A percentile compares a stretch with the other conserved stretches of the same genome.
Evolutionary conservation across 2,113 vertebrate species (phyloP).

Genomic region (Halcyon senegalensis): DNA sequence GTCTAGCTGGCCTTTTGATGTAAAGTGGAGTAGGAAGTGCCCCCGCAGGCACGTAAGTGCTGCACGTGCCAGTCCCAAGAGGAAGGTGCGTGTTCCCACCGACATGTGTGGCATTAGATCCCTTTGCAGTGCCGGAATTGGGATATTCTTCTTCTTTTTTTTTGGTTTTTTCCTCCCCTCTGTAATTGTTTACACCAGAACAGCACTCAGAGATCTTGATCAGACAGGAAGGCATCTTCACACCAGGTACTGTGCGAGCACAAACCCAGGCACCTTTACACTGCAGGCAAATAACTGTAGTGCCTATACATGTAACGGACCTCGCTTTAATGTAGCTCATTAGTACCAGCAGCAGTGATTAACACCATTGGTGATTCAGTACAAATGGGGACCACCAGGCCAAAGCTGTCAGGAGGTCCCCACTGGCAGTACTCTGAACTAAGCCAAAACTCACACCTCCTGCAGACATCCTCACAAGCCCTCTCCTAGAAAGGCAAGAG

Average conservation of each 20-base stretch:
- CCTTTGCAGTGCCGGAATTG: not conserved
- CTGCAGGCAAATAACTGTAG: not conserved
- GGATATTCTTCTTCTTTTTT: not conserved
- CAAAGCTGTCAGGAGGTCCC: not conserved
- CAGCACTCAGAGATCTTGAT: not conserved
- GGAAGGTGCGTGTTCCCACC: not conserved
- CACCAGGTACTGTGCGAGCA: too few relatives aligned
- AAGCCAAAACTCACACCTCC: not conserved
- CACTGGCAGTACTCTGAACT: not conserved
- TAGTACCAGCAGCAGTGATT: not conserved
- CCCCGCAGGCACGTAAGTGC: accelerated
- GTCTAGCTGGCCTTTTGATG: not conserved
- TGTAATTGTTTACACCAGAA: not conserved
- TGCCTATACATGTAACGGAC: accelerated
- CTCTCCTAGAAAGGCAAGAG: not conserved
- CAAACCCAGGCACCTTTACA: not conserved
- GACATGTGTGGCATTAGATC: not conserved
- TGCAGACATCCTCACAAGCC: not conserved
- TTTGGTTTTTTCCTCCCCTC: not conserved
- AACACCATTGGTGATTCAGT: not conserved
- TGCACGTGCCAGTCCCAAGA: not conserved
- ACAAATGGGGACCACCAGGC: not conserved
- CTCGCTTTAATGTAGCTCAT: not conserved
- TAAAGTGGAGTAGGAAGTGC: not conserved
- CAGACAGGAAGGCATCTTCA: not conserved